Evolutionary conservation across 2,888 invertebrate species (phyloP).

Genomic region (Coenonympha glycerion): DNA sequence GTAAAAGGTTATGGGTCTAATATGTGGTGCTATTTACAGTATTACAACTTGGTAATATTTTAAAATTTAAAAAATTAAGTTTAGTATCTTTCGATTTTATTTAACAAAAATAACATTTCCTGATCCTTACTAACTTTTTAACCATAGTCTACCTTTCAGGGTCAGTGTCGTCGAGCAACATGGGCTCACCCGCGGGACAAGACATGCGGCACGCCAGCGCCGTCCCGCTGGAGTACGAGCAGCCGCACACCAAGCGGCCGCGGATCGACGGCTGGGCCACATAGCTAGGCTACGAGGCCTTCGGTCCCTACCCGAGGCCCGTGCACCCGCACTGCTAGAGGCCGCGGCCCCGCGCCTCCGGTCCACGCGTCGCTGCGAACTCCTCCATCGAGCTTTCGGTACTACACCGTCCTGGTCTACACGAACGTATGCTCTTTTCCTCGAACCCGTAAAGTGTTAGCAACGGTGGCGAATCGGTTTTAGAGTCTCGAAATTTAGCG

Average conservation of each 20-base stretch:
- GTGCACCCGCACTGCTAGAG: slow-evolving; percentile 71
- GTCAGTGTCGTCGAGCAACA: slow-evolving; percentile 88
- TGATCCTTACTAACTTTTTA: slow-evolving; percentile 5
- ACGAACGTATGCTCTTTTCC: slow-evolving; percentile 29
- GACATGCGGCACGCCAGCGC: slow-evolving; percentile 67
- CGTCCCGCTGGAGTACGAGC: slow-evolving; percentile 71
- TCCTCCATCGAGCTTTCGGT: slow-evolving; percentile 51
- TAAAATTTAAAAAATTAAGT: too few relatives aligned
- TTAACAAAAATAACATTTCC: slow-evolving; percentile 1
- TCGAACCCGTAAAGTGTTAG: too few relatives aligned
- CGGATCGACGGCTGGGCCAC: slow-evolving; percentile 95
- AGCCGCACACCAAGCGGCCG: slow-evolving; percentile 85
- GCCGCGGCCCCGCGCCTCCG: slow-evolving; percentile 30
- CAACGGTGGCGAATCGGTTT: too few relatives aligned
- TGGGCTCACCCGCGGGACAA: slow-evolving; percentile 82
- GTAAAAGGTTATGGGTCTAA: too few relatives aligned
- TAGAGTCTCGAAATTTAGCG: too few relatives aligned
- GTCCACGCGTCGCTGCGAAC: slow-evolving; percentile 31
- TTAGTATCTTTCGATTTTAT: too few relatives aligned
- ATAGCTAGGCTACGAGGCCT: slow-evolving; percentile 80
- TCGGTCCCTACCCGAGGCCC: slow-evolving; percentile 69
- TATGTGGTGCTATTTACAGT: too few relatives aligned
- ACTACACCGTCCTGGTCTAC: slow-evolving; percentile 39
- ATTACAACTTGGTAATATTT: too few relatives aligned
- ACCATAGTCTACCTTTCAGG: slow-evolving; percentile 66